Evolutionary conservation across 1,140 invertebrate species (phyloP).

Genomic region (Hyphantria cunea): DNA sequence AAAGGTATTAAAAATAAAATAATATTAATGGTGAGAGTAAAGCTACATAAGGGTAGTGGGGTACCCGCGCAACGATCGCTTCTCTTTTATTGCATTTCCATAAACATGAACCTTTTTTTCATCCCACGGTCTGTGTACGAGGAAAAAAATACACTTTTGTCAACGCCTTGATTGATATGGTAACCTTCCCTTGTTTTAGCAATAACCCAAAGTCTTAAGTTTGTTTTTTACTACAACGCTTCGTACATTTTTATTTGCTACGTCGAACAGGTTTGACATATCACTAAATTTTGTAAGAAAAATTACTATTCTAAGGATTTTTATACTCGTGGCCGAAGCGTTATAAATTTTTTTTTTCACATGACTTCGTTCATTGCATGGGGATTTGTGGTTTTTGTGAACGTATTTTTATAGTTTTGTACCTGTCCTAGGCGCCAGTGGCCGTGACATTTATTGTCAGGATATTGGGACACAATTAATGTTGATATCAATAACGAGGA

Average conservation of each 20-base stretch:
- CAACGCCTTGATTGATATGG: conserved; percentile 81
- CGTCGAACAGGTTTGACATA: conserved; percentile 79
- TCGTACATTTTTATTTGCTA: conserved; percentile 79
- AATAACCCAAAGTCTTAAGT: conserved; percentile 72
- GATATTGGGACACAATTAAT: conserved; percentile 77
- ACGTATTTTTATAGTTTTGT: conserved; percentile 59
- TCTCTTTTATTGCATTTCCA: conserved; percentile 77
- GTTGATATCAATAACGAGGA: conserved; percentile 77
- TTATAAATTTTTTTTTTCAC: conserved; percentile 77
- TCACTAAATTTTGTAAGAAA: conserved; percentile 81
- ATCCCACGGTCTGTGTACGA: conserved; percentile 55
- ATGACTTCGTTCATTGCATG: conserved; percentile 59
- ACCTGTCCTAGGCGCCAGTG: conserved; percentile 78
- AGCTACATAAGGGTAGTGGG: conserved; percentile 18
- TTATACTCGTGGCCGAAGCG: conserved; percentile 73
- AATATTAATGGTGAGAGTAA: conserved; percentile 1
- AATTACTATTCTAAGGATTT: conserved; percentile 73
- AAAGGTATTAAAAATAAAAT: too few relatives aligned
- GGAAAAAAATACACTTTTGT: conserved; percentile 77
- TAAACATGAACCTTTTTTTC: conserved; percentile 78
- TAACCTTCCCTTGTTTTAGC: conserved; percentile 81
- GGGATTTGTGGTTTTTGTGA: conserved; percentile 66
- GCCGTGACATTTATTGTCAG: conserved; percentile 75
- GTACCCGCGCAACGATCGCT: conserved; percentile 45
- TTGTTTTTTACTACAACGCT: conserved; percentile 55